Evolutionary conservation across 2,888 invertebrate genomes (phyloP).

Genomic region (Pyrocoelia pectoralis): DNA sequence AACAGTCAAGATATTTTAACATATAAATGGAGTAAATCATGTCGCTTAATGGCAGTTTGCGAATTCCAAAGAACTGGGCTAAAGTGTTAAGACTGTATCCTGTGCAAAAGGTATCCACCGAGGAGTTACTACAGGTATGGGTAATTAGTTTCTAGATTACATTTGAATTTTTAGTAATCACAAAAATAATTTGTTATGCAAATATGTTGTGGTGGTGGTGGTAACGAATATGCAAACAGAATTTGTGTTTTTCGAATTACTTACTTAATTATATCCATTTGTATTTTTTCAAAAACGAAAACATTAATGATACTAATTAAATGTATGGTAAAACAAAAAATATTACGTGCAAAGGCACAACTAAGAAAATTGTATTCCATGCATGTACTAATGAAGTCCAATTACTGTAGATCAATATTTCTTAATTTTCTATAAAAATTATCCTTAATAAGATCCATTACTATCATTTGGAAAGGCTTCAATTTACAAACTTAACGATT

Average conservation of each 20-base stretch:
- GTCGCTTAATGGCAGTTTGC: constrained; percentile 53
- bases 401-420: no score
- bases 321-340: no score
- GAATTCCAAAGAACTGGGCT: constrained; percentile 60
- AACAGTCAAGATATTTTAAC: background rate
- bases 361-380: no score
- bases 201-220: background rate
- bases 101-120: constrained; percentile 54
- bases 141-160: constrained; percentile 15
- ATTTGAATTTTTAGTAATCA: background rate
- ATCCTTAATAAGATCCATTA: no score
- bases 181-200: background rate
- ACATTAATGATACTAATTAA: no score
- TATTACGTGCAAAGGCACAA: no score
- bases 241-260: background rate
- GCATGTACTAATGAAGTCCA: no score
- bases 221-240: background rate
- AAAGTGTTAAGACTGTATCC: constrained; percentile 57
- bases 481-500: no score
- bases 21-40: constrained; percentile 42
- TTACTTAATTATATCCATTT: no score
- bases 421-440: no score
- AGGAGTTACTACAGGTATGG: constrained; percentile 59
- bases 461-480: background rate
- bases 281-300: no score